Evolutionary conservation across 2,797 vertebrate species (phyloP).

Genomic region (Lindbergichthys nudifrons): DNA sequence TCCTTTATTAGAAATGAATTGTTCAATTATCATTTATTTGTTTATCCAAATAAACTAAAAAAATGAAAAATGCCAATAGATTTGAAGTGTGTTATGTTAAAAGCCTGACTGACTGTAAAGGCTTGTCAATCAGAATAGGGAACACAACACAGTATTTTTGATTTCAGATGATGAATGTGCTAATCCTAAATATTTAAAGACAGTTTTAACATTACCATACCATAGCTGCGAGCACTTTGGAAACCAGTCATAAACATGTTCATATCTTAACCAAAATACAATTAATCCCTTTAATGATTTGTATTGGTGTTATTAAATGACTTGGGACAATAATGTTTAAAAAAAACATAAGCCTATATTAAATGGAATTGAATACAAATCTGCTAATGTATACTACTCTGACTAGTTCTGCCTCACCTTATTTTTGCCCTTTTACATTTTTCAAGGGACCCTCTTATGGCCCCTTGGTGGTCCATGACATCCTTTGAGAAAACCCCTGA

Average conservation of each 20-base stretch:
- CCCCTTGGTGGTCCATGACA: conserved; percentile 41
- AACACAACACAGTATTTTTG: not conserved
- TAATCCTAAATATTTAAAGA: not conserved
- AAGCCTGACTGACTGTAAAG: not conserved
- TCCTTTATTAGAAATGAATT: not conserved
- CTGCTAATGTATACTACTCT: not conserved
- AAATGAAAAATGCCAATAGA: not conserved
- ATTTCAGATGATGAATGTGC: not conserved
- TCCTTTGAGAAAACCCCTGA: conserved; percentile 13
- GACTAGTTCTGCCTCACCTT: not conserved
- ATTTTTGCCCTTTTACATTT: not conserved
- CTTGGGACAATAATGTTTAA: not conserved
- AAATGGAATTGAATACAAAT: not conserved
- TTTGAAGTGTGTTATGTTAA: no score
- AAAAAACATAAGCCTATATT: not conserved
- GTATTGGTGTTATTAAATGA: not conserved
- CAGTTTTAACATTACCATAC: not conserved
- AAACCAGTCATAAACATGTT: not conserved
- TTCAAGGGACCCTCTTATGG: not conserved
- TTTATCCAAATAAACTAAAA: not conserved
- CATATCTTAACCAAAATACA: not conserved
- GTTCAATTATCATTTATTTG: not conserved
- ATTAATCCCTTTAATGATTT: not conserved
- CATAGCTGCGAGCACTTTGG: not conserved
- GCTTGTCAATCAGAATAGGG: not conserved